Evolutionary conservation across 2,797 vertebrate genomes (phyloP), one percentile per base, ranked within the genome.

Genomic region (Philypnodon macrostomus): DNA sequence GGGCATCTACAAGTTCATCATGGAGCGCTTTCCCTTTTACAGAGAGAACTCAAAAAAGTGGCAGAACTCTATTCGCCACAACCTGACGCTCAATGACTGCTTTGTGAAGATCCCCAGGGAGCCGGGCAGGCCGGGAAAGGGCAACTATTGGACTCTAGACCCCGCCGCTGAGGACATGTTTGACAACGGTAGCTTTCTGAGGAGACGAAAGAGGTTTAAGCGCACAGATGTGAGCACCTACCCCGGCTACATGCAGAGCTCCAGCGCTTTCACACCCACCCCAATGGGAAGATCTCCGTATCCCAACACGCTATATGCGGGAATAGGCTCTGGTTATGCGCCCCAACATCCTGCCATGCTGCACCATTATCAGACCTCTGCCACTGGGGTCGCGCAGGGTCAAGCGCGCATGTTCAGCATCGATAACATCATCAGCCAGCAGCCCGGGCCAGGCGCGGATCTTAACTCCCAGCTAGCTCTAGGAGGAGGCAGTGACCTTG

Each of bases 1-100:
- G 1, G 95, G 94, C 59, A 98, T 98, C 74, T 98, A 97, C 58
- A 94, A 94, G 63, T 98, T 98, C 87, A 98, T 98, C 86, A 97
- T 92, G 66, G 96, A 96, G 83, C 92, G 95, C 11, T 98, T 98
- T 57, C 94, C 95, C 1, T 98, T 96, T 84, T 98, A 98, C 82
- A 85, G 96, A 12, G 95, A 97, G 78, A 95, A 94, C 86, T 95
- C 96, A 1, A 96, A 95, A 63, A 98, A 97, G 88, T 95, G 92
- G 92, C 92, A 94, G 47, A 94, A 94, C 84, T 92, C 91, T 19
- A 95, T 96, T 65, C 89, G 93, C 40, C 93, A 93, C 87, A 95
- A 93, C 74, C 85, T 91, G 40, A 95, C 92, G 19, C 91, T 94
- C 18, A 93, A 94, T 77, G 93, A 95, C 85, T 95, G 94, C 51